Percentiles rank a stretch among this genome's conserved stretches.
Evolutionary conservation across 2,888 invertebrate species (phyloP).

Genomic region (Chloromyia formosa): DNA sequence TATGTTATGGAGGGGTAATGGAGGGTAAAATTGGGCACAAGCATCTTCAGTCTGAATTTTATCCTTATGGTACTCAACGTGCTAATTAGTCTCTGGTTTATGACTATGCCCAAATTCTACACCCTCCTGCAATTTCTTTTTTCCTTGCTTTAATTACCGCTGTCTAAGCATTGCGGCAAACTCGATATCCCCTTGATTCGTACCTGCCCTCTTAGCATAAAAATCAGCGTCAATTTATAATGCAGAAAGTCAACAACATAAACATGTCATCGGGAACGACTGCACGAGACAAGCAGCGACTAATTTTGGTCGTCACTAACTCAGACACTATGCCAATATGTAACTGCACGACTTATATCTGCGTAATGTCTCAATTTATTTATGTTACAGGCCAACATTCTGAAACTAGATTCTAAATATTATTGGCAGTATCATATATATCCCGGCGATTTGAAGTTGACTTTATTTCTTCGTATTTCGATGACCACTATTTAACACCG

Average conservation of each 20-base stretch:
- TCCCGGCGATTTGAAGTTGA: neutral
- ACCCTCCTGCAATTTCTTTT: too few species aligned
- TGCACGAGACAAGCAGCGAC: neutral
- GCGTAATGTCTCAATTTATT: conserved; percentile 26
- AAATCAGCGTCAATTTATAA: neutral
- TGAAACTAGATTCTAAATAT: conserved; percentile 1
- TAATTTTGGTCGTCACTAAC: conserved; percentile 20
- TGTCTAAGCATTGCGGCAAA: too few species aligned
- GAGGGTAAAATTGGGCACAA: too few species aligned
- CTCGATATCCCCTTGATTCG: neutral
- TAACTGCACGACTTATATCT: neutral
- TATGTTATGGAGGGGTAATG: too few species aligned
- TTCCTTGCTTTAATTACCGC: too few species aligned
- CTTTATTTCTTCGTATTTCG: neutral
- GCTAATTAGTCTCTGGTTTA: too few species aligned
- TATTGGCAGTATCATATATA: neutral
- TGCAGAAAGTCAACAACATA: conserved; percentile 25
- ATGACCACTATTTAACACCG: conserved; percentile 13
- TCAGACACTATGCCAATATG: neutral
- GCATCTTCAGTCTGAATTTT: too few species aligned
- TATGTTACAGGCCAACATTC: neutral
- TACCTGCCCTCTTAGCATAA: neutral
- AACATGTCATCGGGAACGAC: conserved; percentile 3
- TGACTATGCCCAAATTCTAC: too few species aligned
- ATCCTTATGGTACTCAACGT: too few species aligned